Evolutionary conservation across 2,888 invertebrate genomes (phyloP).

Genomic region (Conistra vaccinii): DNA sequence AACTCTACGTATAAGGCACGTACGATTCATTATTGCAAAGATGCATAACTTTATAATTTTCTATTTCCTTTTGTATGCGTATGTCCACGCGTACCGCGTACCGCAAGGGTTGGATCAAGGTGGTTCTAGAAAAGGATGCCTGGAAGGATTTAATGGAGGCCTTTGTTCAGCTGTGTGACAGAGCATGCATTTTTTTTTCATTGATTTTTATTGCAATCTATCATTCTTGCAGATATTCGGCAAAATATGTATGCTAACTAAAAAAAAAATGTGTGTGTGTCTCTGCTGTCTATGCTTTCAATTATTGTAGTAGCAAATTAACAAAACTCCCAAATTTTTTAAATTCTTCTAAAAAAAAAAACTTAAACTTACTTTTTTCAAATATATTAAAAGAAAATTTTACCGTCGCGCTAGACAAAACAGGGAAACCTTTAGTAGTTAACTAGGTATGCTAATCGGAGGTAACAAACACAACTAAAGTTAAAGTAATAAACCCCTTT

Average conservation of each 20-base stretch:
- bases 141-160: too few relatives aligned
- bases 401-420: neutral
- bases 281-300: neutral
- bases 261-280: neutral
- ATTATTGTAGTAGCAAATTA: neutral
- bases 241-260: too few relatives aligned
- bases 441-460: conserved; percentile 42
- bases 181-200: too few relatives aligned
- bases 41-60: too few relatives aligned
- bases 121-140: too few relatives aligned
- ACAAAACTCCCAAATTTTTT: neutral
- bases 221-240: too few relatives aligned
- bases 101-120: too few relatives aligned
- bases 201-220: too few relatives aligned
- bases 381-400: neutral
- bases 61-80: too few relatives aligned
- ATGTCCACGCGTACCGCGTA: too few relatives aligned
- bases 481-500: conserved; percentile 71
- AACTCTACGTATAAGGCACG: neutral
- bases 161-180: too few relatives aligned
- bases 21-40: neutral
- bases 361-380: too few relatives aligned
- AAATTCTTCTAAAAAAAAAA: neutral
- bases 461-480: conserved; percentile 60
- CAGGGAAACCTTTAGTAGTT: conserved; percentile 19